These are phyloP conservation scores for Athripsodes cinereus DNA, from an alignment of 2,888 invertebrate genomes.

Conservation along the genomic window DNA sequence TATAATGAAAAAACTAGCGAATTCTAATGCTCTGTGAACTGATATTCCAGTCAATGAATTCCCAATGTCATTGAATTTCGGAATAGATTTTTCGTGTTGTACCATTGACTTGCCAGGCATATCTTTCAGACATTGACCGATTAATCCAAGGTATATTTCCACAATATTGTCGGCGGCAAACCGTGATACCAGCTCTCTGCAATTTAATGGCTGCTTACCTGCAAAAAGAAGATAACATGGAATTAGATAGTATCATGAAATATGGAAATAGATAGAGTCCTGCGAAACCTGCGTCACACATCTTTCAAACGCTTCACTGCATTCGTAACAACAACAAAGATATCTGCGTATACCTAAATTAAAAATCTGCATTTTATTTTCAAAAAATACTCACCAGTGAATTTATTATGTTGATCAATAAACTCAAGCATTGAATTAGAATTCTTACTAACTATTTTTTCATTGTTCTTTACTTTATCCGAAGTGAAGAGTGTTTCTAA, in stretches of 20 bases:
- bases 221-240: background rate
- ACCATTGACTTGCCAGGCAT: background rate
- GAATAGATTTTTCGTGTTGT: background rate
- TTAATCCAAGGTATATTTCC: conserved; percentile 4
- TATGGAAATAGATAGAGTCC: no score
- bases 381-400: conserved; percentile 1
- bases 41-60: background rate
- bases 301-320: no score
- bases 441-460: conserved; percentile 25
- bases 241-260: background rate
- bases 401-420: conserved; percentile 11
- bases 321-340: no score
- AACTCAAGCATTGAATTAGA: conserved; percentile 19
- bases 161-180: conserved; percentile 16
- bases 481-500: conserved; percentile 29
- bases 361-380: no score
- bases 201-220: conserved; percentile 8
- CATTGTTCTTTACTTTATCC: conserved; percentile 29
- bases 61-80: conserved; percentile 6
- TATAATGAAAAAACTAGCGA: conserved; percentile 4
- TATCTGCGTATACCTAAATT: no score
- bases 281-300: background rate
- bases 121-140: conserved; percentile 11
- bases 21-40: background rate
- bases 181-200: conserved; percentile 8